phyloP scores from a whole-genome alignment of 2,888 invertebrate species.

The Onchidella celtica region DNA sequence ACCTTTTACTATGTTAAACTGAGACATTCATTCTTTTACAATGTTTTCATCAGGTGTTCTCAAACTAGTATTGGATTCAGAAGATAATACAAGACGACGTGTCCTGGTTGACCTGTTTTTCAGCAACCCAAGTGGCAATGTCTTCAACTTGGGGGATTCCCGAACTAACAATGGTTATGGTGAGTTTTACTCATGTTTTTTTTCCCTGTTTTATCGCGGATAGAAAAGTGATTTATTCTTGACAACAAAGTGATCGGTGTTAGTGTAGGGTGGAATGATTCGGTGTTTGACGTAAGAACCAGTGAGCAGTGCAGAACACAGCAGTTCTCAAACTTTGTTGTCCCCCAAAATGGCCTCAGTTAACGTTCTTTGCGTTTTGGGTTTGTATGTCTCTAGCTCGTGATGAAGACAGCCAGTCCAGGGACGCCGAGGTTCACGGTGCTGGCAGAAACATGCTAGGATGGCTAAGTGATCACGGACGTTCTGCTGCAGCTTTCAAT shows the following conservation, averaged over 20 bases:
- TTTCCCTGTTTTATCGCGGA: no score
- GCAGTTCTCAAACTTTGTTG: background rate
- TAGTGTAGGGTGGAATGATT: no score
- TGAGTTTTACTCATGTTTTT: no score
- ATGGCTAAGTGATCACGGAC: background rate
- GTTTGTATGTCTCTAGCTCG: slow-evolving; percentile 13
- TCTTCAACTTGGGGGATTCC: slow-evolving; percentile 38
- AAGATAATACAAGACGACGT: background rate
- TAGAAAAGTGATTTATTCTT: no score
- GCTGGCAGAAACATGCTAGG: background rate
- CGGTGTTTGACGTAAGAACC: no score
- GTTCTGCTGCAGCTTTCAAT: background rate
- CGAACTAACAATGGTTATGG: slow-evolving; percentile 34
- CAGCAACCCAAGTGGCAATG: background rate
- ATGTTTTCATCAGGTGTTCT: background rate
- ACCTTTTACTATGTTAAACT: no score
- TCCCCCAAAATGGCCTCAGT: background rate
- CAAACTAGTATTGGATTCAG: background rate
- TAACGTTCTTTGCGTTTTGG: background rate
- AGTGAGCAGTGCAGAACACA: no score
- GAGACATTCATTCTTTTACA: no score
- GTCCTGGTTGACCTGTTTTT: slow-evolving; percentile 16
- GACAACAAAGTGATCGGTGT: no score
- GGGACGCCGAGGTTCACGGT: slow-evolving; percentile 18
- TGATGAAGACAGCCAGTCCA: background rate